Base-by-base conservation (phyloP, 2,888 invertebrate genomes). In the Ectobius pallidus region DNA sequence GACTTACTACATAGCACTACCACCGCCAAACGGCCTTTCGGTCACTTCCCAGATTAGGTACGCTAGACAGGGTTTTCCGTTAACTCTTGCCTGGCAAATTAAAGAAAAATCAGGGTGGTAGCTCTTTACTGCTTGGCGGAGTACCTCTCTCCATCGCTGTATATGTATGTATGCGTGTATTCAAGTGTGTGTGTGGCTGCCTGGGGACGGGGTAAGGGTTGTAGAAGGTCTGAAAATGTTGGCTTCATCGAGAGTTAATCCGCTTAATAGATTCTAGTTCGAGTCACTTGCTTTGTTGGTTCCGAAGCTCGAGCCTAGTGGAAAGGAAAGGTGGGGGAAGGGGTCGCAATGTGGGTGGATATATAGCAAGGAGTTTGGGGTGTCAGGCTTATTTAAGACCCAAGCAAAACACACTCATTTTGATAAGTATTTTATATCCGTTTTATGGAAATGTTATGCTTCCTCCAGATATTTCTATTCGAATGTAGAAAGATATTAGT, bases 211-310 rank as follows among this genome's bases (percentile, higher is more conserved):
- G 39, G 16, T 32, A 42, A 18, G 62, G 46, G 39, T 25, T 18
- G 46, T n/a, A n/a, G 30, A 44, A 52, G 62, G 58, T 44, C 46
- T 69, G 71, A 69, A 74, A 72, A 77, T 79, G 81, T 81, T 80
- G 82, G 83, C 83, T 82, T 82, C 83, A 82, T 81, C 81, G 81
- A 80, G 80, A 79, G 80, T 80, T 84, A 84, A 84, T 84, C 84
- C 83, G 80, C 83, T 84, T 84, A 84, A 84, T 84, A 83, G 83
- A 84, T 84, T 84, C 84, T 80, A 78, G 81, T 81, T 81, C 82
- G 81, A 83, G 82, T 81, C 81, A 81, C 80, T 79, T 79, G 70
- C 70, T 63, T 69, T 71, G 74, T 58, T 73, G 76, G 75, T 70
- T 70, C 70, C 63, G 62, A 63, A 63, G 72, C n/a, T n/a, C 3